Evolutionary conservation across 2,888 invertebrate genomes (phyloP).

Genomic region (Nemotelus nigrinus): DNA sequence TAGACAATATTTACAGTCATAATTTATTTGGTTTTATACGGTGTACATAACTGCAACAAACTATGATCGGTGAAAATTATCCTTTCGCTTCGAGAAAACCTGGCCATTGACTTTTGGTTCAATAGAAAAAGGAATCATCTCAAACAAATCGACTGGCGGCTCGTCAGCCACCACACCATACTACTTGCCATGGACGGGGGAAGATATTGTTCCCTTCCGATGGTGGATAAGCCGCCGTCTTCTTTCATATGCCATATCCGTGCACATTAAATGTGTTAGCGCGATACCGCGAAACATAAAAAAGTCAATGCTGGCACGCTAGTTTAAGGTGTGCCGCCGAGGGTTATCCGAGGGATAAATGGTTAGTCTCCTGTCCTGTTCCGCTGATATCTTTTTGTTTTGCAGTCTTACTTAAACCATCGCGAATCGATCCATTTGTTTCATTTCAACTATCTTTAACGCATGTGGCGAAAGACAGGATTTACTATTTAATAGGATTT

Average conservation of each 20-base stretch:
- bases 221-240: neutral
- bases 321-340: slow-evolving; percentile 34
- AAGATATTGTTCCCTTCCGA: too few species aligned
- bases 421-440: slow-evolving; percentile 25
- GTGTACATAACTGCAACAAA: too few species aligned
- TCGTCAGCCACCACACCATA: too few species aligned
- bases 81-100: slow-evolving; percentile 1
- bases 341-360: slow-evolving; percentile 12
- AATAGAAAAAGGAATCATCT: too few species aligned
- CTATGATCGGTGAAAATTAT: neutral
- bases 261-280: slow-evolving; percentile 21
- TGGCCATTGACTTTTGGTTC: neutral
- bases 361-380: slow-evolving; percentile 21
- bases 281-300: slow-evolving; percentile 30
- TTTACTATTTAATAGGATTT: too few species aligned
- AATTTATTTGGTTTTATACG: slow-evolving; percentile 3
- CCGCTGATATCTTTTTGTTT: neutral
- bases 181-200: too few species aligned
- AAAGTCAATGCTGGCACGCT: slow-evolving; percentile 23
- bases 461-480: too few species aligned
- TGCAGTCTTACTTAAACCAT: slow-evolving; percentile 22
- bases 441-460: too few species aligned
- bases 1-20: slow-evolving; percentile 18
- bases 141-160: too few species aligned
- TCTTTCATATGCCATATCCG: neutral